phyloP scores from a whole-genome alignment of 2,797 vertebrate genomes.

The Lerista edwardsae region DNA sequence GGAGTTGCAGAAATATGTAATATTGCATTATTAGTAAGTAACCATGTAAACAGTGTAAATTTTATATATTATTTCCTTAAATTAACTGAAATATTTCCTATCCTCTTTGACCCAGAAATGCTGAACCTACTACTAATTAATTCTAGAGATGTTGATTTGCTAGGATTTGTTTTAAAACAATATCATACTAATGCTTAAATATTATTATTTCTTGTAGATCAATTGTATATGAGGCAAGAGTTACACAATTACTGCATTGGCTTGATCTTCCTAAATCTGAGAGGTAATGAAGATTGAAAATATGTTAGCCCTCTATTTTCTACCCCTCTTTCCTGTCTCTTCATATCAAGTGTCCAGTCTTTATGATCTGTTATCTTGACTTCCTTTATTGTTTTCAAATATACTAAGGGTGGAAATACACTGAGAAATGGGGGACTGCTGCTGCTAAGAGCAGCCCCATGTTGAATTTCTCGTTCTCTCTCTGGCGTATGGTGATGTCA shows the following conservation, averaged over 20 bases:
- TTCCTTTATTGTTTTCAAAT: neutral
- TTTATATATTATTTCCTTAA: too few species aligned
- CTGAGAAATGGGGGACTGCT: neutral
- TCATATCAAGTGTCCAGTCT: neutral
- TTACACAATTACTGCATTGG: constrained; percentile 85
- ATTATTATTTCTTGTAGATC: constrained; percentile 70
- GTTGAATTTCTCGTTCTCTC: neutral
- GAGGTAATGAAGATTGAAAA: constrained; percentile 79
- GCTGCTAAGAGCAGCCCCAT: neutral
- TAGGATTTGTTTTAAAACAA: neutral
- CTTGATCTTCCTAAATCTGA: constrained; percentile 79
- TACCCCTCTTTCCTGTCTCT: neutral
- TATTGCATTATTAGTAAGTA: too few species aligned
- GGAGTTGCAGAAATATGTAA: too few species aligned
- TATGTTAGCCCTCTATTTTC: neutral
- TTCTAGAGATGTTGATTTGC: neutral
- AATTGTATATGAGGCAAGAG: constrained; percentile 78
- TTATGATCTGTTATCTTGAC: neutral
- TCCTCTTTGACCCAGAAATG: neutral
- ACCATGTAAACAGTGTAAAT: too few species aligned
- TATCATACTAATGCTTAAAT: neutral
- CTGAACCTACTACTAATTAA: too few species aligned
- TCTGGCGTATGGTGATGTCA: neutral
- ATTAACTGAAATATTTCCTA: neutral
- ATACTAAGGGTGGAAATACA: neutral